Evolutionary conservation across 2,888 invertebrate genomes (phyloP), one percentile per base, ranked within the genome.

Genomic region (Pterostichus madidus): DNA sequence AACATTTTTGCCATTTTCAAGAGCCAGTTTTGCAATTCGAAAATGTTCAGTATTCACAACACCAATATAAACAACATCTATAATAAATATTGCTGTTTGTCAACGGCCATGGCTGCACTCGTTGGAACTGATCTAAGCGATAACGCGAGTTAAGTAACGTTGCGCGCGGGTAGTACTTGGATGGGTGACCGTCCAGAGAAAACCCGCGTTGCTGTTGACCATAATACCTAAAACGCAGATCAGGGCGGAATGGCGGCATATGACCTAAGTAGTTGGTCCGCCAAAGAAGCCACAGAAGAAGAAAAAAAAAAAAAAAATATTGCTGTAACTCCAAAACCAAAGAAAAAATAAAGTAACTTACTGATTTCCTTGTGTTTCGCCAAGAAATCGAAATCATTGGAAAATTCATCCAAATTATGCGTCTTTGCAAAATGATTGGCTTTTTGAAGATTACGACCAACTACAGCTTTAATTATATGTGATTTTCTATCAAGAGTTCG

Each of bases 21-120:
- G 90, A 93, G 96, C 95, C 82, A 96, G 87, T 88, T 94, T 94
- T 0, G 93, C 91, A 3, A 95, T 90, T 52, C 93, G 91, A 85
- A 93, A 94, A 89, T 98, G 98, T 84, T 94, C 92, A 0, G 94
- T 92, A 89, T 96, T 94, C 24, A 98, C 89, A 0, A 93, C 91
- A 5, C 96, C 98, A 85, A 98, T 92, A 88, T 98, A 98, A 0
- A 95, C 95, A 11, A 97, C 92, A 89, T 98, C 98, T 98, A 90
- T 13, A 77, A 91, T 89, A n/a, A n/a, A n/a, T n/a, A n/a, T n/a
- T n/a, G n/a, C n/a, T n/a, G n/a, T n/a, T n/a, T n/a, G n/a, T n/a
- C n/a, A n/a, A n/a, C n/a, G n/a, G n/a, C n/a, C n/a, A n/a, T n/a
- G n/a, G n/a, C n/a, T n/a, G n/a, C n/a, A n/a, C n/a, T n/a, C n/a